Conservation (phyloP, 2,797 vertebrate species). For the Tokudaia tokunoshimensis region DNA sequence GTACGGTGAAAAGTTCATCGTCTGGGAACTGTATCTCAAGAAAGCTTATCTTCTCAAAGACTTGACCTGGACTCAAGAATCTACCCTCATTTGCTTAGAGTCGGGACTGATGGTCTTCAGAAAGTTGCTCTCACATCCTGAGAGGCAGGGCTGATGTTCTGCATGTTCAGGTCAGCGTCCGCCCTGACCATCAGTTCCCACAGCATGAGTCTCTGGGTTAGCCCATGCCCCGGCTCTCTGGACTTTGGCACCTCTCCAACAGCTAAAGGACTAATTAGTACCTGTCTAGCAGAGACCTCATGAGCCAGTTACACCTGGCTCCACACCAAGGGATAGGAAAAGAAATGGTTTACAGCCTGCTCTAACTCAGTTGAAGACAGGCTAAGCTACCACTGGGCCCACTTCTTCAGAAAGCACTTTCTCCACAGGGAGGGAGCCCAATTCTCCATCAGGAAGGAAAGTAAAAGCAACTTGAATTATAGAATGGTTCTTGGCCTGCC, state of each 20-base stretch:
- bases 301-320: neutral
- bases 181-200: neutral
- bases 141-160: neutral
- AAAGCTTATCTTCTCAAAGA: neutral
- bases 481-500: neutral
- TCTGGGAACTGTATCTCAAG: neutral
- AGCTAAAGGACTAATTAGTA: neutral
- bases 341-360: neutral
- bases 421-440: neutral
- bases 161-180: neutral
- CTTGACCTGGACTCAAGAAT: conserved; percentile 13
- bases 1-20: neutral
- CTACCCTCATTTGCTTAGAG: neutral
- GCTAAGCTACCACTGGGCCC: neutral
- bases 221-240: neutral
- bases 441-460: neutral
- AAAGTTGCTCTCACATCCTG: neutral
- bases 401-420: neutral
- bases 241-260: neutral
- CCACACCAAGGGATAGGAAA: neutral
- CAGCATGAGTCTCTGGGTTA: neutral
- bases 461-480: neutral
- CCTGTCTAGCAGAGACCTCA: neutral
- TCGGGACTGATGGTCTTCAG: no score
- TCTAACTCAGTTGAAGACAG: neutral